phyloP scores from a whole-genome alignment of 1,140 invertebrate species.

The Papilio aristodemus region DNA sequence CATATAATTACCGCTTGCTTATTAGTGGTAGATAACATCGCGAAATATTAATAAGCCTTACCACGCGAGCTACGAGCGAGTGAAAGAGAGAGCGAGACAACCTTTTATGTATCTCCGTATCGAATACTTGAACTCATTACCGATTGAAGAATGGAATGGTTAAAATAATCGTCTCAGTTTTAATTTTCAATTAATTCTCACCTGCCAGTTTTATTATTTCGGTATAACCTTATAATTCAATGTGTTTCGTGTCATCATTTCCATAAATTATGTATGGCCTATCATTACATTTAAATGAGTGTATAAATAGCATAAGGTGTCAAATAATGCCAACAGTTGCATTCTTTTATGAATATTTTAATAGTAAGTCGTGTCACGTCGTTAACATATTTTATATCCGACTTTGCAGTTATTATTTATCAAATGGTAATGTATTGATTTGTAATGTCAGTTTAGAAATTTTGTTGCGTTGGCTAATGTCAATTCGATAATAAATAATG shows the following conservation, averaged over 20 bases:
- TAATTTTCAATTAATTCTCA: slow-evolving; percentile 32
- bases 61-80: slow-evolving; percentile 12
- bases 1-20: slow-evolving; percentile 55
- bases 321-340: neutral
- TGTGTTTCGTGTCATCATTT: neutral
- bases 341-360: neutral
- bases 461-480: neutral
- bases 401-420: neutral
- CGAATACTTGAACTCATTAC: slow-evolving; percentile 6
- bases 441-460: neutral
- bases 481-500: slow-evolving; percentile 14
- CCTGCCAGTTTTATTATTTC: slow-evolving; percentile 31
- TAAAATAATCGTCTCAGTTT: slow-evolving; percentile 21
- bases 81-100: neutral
- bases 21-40: slow-evolving; percentile 56
- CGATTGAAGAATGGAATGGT: slow-evolving; percentile 15
- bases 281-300: slow-evolving; percentile 24
- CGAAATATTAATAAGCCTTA: slow-evolving; percentile 51
- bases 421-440: neutral
- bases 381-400: neutral
- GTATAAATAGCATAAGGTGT: slow-evolving; percentile 23
- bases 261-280: slow-evolving; percentile 28
- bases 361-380: neutral
- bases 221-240: slow-evolving; percentile 19
- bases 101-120: slow-evolving; percentile 19